phyloP scores from a whole-genome alignment of 2,797 vertebrate genomes.

The Brachyalestes nurse region DNA sequence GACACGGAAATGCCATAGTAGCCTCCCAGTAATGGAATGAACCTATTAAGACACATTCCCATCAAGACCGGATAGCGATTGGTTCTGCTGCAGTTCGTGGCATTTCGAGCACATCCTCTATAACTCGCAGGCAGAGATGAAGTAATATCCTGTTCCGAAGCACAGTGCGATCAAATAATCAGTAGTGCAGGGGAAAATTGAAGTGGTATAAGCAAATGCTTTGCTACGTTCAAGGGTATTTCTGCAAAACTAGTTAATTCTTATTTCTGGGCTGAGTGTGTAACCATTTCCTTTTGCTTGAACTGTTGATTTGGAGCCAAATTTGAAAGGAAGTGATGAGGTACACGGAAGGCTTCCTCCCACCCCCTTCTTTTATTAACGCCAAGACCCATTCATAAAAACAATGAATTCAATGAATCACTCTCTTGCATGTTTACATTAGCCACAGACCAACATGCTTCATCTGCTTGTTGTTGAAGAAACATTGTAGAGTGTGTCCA shows the following conservation, averaged over 20 bases:
- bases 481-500: background rate
- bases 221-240: background rate
- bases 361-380: background rate
- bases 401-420: background rate
- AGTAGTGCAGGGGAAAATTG: background rate
- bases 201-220: background rate
- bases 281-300: conserved; percentile 26
- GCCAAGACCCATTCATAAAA: conserved; percentile 53
- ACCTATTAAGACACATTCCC: background rate
- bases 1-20: background rate
- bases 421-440: background rate
- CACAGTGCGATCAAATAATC: background rate
- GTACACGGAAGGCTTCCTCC: conserved; percentile 5
- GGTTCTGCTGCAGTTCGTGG: no score
- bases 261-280: conserved; percentile 5
- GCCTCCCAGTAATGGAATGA: no score
- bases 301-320: conserved; percentile 36
- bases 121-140: background rate
- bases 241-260: background rate
- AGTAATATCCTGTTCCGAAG: background rate
- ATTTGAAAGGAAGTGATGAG: conserved; percentile 42
- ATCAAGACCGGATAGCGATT: background rate
- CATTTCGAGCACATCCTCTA: background rate
- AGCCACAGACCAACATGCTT: background rate
- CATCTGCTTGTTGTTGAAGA: background rate